phyloP scores from a whole-genome alignment of 2,797 vertebrate genomes.

The Hippoglossus hippoglossus region DNA sequence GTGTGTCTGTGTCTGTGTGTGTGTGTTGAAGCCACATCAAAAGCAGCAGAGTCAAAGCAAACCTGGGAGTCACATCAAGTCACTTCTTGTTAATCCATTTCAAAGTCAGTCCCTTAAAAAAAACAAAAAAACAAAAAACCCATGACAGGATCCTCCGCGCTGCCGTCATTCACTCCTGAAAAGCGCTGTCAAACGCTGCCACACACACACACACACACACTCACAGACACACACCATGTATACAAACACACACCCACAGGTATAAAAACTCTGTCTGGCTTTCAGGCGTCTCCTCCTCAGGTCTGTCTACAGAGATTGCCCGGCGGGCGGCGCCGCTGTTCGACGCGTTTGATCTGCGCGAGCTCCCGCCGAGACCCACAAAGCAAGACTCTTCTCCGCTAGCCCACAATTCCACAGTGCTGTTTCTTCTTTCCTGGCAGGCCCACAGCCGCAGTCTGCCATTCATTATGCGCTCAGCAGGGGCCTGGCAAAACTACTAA shows the following conservation, averaged over 20 bases:
- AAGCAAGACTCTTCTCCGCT: conserved; percentile 58
- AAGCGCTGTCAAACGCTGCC: conserved; percentile 33
- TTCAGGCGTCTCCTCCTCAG: conserved; percentile 65
- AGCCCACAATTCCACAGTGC: conserved; percentile 71
- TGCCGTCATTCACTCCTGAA: conserved; percentile 47
- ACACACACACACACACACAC: neutral
- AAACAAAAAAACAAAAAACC: conserved; percentile 54
- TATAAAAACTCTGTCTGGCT: conserved; percentile 43
- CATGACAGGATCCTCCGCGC: conserved; percentile 36
- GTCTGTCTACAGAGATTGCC: conserved; percentile 47
- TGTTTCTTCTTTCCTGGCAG: conserved; percentile 55
- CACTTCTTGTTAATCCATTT: conserved; percentile 67
- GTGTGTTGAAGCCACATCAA: conserved; percentile 57
- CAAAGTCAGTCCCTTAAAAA: conserved; percentile 65
- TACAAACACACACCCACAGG: conserved; percentile 9
- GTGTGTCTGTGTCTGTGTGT: conserved; percentile 20
- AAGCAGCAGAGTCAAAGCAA: conserved; percentile 59
- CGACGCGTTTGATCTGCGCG: conserved; percentile 70
- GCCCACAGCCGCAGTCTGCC: conserved; percentile 63
- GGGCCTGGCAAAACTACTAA: conserved; percentile 48
- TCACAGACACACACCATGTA: conserved; percentile 3
- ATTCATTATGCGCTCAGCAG: conserved; percentile 72
- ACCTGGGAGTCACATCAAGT: conserved; percentile 69
- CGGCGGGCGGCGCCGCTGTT: conserved; percentile 22
- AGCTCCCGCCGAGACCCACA: conserved; percentile 63